Evolutionary conservation across 2,113 vertebrate genomes (phyloP).

Genomic region (Oncorhynchus tshawytscha): DNA sequence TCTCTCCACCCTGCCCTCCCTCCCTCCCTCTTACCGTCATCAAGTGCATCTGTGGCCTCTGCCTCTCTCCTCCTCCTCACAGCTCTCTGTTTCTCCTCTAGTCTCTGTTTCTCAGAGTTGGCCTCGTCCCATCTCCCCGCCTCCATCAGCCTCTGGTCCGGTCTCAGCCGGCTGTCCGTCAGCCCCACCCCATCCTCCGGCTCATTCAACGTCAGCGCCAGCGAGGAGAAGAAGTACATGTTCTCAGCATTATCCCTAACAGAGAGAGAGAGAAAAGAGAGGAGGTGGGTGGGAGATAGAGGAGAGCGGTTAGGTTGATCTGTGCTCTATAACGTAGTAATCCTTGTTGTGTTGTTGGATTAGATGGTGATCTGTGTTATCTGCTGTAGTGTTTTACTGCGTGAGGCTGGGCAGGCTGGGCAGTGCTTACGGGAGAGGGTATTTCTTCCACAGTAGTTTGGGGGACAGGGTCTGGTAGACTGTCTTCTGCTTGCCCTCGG

Average conservation of each 20-base stretch:
- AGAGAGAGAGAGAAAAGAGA: not conserved
- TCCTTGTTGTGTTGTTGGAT: not conserved
- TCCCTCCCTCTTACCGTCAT: constrained; percentile 79
- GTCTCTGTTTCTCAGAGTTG: constrained; percentile 90
- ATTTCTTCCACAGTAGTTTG: constrained; percentile 95
- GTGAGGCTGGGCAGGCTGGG: not conserved
- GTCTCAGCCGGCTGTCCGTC: constrained; percentile 90
- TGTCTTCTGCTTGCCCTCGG: constrained; percentile 91
- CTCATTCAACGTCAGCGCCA: constrained; percentile 95
- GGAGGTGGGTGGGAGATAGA: not conserved
- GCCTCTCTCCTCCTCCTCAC: constrained; percentile 83
- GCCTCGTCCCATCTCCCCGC: constrained; percentile 94
- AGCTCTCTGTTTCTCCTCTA: constrained; percentile 92
- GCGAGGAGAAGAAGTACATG: constrained; percentile 95
- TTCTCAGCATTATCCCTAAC: constrained; percentile 91
- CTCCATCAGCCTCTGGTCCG: constrained; percentile 96
- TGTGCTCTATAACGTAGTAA: not conserved
- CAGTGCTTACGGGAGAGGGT: constrained; percentile 88
- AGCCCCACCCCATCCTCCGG: constrained; percentile 78
- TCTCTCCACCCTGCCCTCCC: not conserved
- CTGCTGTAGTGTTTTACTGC: not conserved
- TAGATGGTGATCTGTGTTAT: not conserved
- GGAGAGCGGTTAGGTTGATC: not conserved
- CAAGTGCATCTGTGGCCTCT: constrained; percentile 75
- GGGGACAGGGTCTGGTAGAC: constrained; percentile 93